Evolutionary conservation across 1,140 invertebrate species (phyloP), one percentile per base, ranked within the genome.

Genomic region (Bombus ignitus): DNA sequence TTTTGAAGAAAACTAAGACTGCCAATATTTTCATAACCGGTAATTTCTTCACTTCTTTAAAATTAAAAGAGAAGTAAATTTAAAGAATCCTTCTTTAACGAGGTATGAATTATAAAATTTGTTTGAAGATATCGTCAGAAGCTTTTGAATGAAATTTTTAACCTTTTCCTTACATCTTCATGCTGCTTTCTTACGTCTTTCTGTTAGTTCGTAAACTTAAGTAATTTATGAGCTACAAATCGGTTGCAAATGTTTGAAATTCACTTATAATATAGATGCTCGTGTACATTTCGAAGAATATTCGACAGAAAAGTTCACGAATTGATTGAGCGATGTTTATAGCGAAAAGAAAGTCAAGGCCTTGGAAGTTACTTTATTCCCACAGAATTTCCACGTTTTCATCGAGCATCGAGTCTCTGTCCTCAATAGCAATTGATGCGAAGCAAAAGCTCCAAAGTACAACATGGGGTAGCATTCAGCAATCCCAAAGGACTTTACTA

Each of bases 341-440:
- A 13, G 37, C 12, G 9, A 22, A 6, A 71, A 71, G 70, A 39
- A 37, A 71, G 22, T 71, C 70, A 37, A 68, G 66, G 65, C 32
- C 32, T 35, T 22, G 32, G 2, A 37, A 35, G 65, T 68, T 68
- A 35, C 65, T 25, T 71, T 39, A 13, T 71, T 13, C 32, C 37
- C 4, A 28, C 35, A 71, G 68, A 28, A 71, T 39, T 71, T 71
- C 35, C 68, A 35, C 65, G 68, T 39, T 71, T 39, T 25, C 35
- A 5, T 71, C n/a, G 65, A 8, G 65, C 68, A 71, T 71, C 12
- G 68, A 71, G 37, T 71, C 39, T 25, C 18, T 10, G 37, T 39
- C 22, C 35, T 71, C 68, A 71, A 71, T 71, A 28, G 68, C 68
- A 25, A 71, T 71, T 71, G 68, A 71, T 39, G 68, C 25, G 25